Percentiles rank a stretch among this genome's conserved stretches.
Conservation (phyloP, 2,888 invertebrate genomes). For the Taenaris catops region DNA sequence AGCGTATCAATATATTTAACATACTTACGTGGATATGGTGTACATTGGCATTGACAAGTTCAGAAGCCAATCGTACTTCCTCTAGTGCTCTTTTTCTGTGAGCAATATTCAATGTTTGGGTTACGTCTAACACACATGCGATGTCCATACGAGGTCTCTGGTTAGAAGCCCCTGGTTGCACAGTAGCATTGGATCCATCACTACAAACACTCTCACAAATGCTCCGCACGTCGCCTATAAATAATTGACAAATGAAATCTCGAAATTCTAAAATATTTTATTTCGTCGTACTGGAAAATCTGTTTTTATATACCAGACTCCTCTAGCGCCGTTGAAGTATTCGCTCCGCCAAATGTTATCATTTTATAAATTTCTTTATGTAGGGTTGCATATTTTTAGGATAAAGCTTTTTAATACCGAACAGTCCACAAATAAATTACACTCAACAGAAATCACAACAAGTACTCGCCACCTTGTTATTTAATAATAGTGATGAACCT, state of each 20-base stretch:
- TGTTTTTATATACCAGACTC: slow-evolving; percentile 56
- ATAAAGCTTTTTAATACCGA: slow-evolving; percentile 24
- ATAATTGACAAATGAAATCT: slow-evolving; percentile 26
- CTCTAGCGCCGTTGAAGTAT: slow-evolving; percentile 57
- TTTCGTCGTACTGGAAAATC: slow-evolving; percentile 26
- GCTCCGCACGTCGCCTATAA: slow-evolving; percentile 70
- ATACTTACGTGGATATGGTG: slow-evolving; percentile 89
- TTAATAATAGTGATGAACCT: slow-evolving; percentile 67
- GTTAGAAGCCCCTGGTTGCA: slow-evolving; percentile 57
- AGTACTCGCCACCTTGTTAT: slow-evolving; percentile 50
- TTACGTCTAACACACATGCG: slow-evolving; percentile 91
- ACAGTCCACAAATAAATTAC: slow-evolving; percentile 49
- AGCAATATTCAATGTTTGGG: slow-evolving; percentile 84
- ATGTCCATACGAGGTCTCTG: slow-evolving; percentile 90
- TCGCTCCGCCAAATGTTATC: slow-evolving; percentile 69
- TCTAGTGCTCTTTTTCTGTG: slow-evolving; percentile 91
- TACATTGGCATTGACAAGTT: slow-evolving; percentile 88
- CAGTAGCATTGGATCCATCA: slow-evolving; percentile 74
- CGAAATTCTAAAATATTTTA: slow-evolving; percentile 21
- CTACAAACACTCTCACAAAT: slow-evolving; percentile 76
- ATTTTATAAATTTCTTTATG: slow-evolving; percentile 57
- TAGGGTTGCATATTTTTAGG: slow-evolving; percentile 57
- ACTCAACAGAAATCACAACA: slow-evolving; percentile 30
- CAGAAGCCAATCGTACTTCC: slow-evolving; percentile 90
- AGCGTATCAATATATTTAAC: no score